Percentiles rank a stretch among this genome's conserved stretches.
Conservation (phyloP, 2,888 invertebrate species). For the Lasioglossum leucozonium region DNA sequence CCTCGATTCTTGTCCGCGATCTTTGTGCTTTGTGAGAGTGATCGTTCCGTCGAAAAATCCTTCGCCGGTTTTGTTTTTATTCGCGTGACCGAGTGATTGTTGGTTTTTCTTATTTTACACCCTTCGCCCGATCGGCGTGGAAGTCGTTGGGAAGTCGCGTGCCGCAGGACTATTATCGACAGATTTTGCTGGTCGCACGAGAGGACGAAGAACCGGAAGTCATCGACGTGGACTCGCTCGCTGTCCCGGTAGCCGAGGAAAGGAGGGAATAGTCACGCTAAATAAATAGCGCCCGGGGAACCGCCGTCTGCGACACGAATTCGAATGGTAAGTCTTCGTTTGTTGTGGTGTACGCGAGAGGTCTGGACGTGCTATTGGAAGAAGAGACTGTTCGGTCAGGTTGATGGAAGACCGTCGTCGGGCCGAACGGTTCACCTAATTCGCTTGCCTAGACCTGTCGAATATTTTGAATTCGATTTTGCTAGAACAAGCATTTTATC, state of each 20-base stretch:
- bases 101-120: not conserved
- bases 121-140: no score
- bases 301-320: conserved; percentile 43
- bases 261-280: conserved; percentile 23
- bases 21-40: conserved; percentile 37
- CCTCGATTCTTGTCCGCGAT: not conserved
- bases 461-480: not conserved
- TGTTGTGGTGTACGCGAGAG: conserved; percentile 13
- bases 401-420: not conserved
- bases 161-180: conserved; percentile 16
- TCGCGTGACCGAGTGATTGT: conserved; percentile 8
- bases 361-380: not conserved
- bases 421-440: not conserved
- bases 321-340: conserved; percentile 64
- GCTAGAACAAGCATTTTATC: not conserved
- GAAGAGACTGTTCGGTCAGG: not conserved
- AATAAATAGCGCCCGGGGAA: conserved; percentile 54
- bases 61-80: no score
- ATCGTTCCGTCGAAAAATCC: no score
- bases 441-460: not conserved
- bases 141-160: no score
- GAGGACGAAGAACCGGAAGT: conserved; percentile 5
- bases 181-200: not conserved
- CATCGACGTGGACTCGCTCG: conserved; percentile 8
- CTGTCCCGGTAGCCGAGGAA: not conserved